phyloP scores from a whole-genome alignment of 1,140 invertebrate species.

The Papilio dardanus region DNA sequence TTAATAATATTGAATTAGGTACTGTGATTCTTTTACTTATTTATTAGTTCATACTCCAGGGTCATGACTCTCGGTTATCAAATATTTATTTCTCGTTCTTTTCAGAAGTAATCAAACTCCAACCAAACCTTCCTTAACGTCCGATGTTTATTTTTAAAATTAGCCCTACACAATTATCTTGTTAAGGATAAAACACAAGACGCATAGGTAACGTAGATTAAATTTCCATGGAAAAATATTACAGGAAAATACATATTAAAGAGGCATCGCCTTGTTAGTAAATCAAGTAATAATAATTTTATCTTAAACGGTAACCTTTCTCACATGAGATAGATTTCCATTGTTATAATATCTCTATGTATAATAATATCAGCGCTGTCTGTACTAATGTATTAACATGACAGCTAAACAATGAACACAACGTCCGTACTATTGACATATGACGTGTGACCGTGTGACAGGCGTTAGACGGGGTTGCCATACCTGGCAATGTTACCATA shows the following conservation, averaged over 20 bases:
- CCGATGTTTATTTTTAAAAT: neutral
- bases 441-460: constrained; percentile 15
- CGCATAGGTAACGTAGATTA: too few relatives aligned
- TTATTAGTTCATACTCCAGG: constrained; percentile 3
- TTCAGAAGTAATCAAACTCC: neutral
- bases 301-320: too few relatives aligned
- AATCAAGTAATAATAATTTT: too few relatives aligned
- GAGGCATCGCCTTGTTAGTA: neutral
- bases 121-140: neutral
- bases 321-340: neutral
- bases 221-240: too few relatives aligned
- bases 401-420: neutral
- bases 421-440: constrained; percentile 13
- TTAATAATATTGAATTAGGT: constrained; percentile 22
- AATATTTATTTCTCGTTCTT: neutral
- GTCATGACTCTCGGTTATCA: neutral
- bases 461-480: constrained; percentile 11
- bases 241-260: neutral
- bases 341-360: neutral
- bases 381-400: neutral
- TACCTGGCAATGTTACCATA: constrained; percentile 2
- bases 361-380: neutral
- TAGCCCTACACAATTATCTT: neutral
- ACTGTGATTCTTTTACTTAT: neutral
- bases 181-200: too few relatives aligned